Base-by-base conservation (phyloP, 1,140 invertebrate species). In the Artemia franciscana region DNA sequence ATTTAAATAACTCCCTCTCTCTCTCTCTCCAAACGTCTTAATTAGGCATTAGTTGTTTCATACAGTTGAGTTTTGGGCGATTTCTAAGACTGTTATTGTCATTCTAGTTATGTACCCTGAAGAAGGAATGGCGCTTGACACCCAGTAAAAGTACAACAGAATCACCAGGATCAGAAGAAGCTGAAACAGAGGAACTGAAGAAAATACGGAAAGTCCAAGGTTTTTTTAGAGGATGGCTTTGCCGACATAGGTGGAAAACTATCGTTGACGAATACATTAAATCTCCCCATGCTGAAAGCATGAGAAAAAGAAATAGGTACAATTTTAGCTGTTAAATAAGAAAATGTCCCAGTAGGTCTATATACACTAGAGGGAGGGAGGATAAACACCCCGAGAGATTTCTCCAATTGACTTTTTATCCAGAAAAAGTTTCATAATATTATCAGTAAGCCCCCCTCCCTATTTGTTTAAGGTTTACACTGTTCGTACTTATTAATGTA, bases 171-270 rank as follows among this genome's bases (percentile, higher is more conserved):
- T 66, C 61, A 21, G 57, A 68, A 67, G 64, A 69, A 0, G 77
- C 82, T 23, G 80, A 83, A 51, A 81, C 84, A 1, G 76, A 81
- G 30, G 87, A 91, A 68, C 76, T 82, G 73, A 80, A 79, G 61
- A 92, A 93, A 76, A 92, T 94, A 64, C 91, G 92, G 72, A 94
- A 94, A 78, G 88, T 94, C 21, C 85, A 94, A 74, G 91, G 88
- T 69, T 92, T 94, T 73, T 93, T 93, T 73, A 79, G 90, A 4
- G 90, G 91, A 1, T 94, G 91, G 91, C 73, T 94, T 5, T 93
- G 90, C 72, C 78, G 91, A n/a, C 75, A 89, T 4, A 78, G 90
- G 61, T 94, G 91, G 91, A 93, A 93, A 73, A 88, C 91, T 71
- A 94, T 94, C 62, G 90, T 94, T 1, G 88, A 92, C 66, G 85